Evolutionary conservation across 1,140 invertebrate species (phyloP).

Genomic region (Antheraea pernyi): DNA sequence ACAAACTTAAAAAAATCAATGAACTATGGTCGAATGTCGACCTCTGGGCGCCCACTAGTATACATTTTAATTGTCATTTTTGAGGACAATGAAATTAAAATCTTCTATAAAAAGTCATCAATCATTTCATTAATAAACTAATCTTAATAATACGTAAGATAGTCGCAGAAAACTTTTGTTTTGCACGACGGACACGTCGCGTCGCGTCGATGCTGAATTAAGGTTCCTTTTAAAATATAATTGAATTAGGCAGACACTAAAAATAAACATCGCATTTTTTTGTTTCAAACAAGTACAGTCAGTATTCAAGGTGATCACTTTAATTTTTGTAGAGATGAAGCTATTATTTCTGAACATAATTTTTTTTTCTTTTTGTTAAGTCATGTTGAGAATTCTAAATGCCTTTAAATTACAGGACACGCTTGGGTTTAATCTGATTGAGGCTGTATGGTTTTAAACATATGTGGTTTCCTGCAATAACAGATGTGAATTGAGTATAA

Average conservation of each 20-base stretch:
- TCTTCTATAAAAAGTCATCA: neutral
- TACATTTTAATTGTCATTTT: no score
- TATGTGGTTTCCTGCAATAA: neutral
- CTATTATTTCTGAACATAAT: slow-evolving; percentile 14
- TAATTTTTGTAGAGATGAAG: slow-evolving; percentile 7
- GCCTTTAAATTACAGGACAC: neutral
- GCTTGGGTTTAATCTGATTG: neutral
- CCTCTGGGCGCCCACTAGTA: no score
- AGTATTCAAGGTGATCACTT: slow-evolving; percentile 12
- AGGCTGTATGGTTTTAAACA: neutral
- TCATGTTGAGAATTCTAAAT: slow-evolving; percentile 1
- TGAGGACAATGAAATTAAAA: no score
- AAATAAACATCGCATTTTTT: slow-evolving; percentile 26
- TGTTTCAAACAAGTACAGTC: slow-evolving; percentile 7
- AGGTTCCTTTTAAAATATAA: slow-evolving; percentile 22
- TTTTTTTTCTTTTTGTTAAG: neutral
- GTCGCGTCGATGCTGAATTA: slow-evolving; percentile 13
- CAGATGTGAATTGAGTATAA: neutral
- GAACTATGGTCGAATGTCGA: no score
- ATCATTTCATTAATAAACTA: neutral
- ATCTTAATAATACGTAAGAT: neutral
- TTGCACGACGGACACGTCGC: neutral
- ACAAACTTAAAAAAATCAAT: no score
- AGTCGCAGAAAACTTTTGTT: neutral
- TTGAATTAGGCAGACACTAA: slow-evolving; percentile 29